Evolutionary conservation across 2,113 vertebrate genomes (phyloP), one percentile per base, ranked within the genome.

Genomic region (Turnix velox): DNA sequence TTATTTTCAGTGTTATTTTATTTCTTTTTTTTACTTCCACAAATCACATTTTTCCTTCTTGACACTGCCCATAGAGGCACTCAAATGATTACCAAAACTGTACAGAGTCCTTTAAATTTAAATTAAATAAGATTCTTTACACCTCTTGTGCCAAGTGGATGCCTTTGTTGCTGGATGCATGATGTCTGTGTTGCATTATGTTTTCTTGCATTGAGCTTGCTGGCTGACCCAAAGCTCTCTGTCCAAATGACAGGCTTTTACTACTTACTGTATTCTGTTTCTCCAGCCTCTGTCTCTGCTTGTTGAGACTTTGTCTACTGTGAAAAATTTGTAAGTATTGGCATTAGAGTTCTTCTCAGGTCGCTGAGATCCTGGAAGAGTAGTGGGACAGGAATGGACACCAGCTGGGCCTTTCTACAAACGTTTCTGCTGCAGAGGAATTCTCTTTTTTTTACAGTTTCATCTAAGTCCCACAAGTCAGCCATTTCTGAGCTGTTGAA

Each of bases 401-500:
- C 31, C 91, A 93, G 52, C 61, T 67, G 61, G 25, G n/a, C 24
- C n/a, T 93, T 93, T 55, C 43, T 31, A 72, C 59, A 78, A 71
- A 39, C 48, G 43, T 13, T 45, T 89, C 78, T 81, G 2, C 43
- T 84, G 87, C 16, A 1, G 59, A 59, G 35, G 14, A 7, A 4
- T 74, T 91, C 35, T 54, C 25, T 49, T 22, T 49, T 22, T 80
- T 94, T 65, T 84, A 51, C n/a, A 75, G 37, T 68, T 86, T 67
- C n/a, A 49, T 89, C 48, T 71, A 43, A 92, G 57, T 91, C 43
- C 55, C 77, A 75, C 28, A 75, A 82, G 31, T 67, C 87, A 93
- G 22, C 33, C 84, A 89, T 94, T 91, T 93, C 87, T 72, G 81
- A 87, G 52, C 40, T 52, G 30, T 25, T 93, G 81, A 92, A 89